Evolutionary conservation across 2,113 vertebrate species (phyloP).

Genomic region (Pogonocichla stellata): DNA sequence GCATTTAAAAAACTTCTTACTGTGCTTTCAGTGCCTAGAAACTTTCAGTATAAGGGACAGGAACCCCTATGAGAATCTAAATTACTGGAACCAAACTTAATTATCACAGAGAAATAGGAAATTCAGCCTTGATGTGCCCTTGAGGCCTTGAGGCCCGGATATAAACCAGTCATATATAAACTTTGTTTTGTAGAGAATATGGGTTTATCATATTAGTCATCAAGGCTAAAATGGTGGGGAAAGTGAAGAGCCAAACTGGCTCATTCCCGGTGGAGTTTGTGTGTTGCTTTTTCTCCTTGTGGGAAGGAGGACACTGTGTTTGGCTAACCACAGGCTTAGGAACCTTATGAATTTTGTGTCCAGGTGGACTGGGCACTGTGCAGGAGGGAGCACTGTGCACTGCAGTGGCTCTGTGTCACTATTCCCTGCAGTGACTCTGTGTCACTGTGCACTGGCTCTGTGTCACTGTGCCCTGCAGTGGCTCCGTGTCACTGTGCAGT

Average conservation of each 20-base stretch:
- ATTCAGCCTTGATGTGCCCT: background rate
- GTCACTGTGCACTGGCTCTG: too few species aligned
- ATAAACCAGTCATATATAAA: background rate
- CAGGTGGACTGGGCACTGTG: background rate
- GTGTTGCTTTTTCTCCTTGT: background rate
- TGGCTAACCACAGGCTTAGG: background rate
- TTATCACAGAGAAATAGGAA: background rate
- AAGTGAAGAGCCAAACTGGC: background rate
- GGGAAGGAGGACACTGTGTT: background rate
- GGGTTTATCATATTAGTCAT: conserved; percentile 1
- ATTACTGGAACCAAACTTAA: background rate
- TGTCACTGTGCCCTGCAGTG: too few species aligned
- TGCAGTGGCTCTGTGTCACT: too few species aligned
- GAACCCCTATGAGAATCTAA: background rate
- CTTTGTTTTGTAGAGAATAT: background rate
- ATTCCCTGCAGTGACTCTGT: too few species aligned
- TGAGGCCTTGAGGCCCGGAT: background rate
- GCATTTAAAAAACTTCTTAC: background rate
- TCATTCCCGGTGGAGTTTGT: background rate
- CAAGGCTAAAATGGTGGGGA: background rate
- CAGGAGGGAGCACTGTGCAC: background rate
- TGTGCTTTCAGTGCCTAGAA: background rate
- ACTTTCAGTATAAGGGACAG: background rate
- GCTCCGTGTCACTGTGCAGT: too few species aligned
- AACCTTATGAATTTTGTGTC: background rate